phyloP scores from a whole-genome alignment of 2,888 invertebrate genomes.

The Drosophila affinis region DNA sequence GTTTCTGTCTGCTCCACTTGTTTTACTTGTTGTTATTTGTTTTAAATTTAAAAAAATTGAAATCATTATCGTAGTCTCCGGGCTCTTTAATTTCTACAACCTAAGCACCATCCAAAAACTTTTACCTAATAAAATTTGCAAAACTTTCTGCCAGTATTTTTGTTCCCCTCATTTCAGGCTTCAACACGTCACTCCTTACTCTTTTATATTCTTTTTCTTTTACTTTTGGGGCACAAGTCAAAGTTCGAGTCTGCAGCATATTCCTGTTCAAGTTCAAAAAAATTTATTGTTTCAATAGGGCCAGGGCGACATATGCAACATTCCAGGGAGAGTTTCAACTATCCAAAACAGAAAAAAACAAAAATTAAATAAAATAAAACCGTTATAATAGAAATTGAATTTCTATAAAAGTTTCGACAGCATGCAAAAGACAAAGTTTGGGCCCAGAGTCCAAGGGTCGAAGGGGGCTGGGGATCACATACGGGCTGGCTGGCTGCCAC shows the following conservation, averaged over 20 bases:
- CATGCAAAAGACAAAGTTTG: constrained; percentile 79
- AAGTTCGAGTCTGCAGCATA: not conserved
- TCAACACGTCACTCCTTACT: not conserved
- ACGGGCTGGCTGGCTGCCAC: constrained; percentile 12
- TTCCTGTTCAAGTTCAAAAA: constrained; percentile 14
- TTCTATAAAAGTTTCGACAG: constrained; percentile 75
- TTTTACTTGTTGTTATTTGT: too few relatives aligned
- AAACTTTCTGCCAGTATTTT: not conserved
- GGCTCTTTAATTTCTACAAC: not conserved
- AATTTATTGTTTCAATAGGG: constrained; percentile 75
- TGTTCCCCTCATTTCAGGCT: not conserved
- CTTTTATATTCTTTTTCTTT: not conserved
- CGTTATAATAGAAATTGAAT: constrained; percentile 73
- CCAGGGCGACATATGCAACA: constrained; percentile 62
- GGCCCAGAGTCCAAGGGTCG: constrained; percentile 17
- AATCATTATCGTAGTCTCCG: too few relatives aligned
- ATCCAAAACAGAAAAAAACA: constrained; percentile 12
- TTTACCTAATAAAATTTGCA: not conserved
- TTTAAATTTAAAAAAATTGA: too few relatives aligned
- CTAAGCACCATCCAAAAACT: not conserved
- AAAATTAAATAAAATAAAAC: constrained; percentile 25
- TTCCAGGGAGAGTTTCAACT: constrained; percentile 21
- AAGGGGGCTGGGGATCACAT: constrained; percentile 29
- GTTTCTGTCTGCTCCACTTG: too few relatives aligned
- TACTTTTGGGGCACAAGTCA: not conserved